Evolutionary conservation across 2,888 invertebrate genomes (phyloP).

Genomic region (Melipona bicolor): DNA sequence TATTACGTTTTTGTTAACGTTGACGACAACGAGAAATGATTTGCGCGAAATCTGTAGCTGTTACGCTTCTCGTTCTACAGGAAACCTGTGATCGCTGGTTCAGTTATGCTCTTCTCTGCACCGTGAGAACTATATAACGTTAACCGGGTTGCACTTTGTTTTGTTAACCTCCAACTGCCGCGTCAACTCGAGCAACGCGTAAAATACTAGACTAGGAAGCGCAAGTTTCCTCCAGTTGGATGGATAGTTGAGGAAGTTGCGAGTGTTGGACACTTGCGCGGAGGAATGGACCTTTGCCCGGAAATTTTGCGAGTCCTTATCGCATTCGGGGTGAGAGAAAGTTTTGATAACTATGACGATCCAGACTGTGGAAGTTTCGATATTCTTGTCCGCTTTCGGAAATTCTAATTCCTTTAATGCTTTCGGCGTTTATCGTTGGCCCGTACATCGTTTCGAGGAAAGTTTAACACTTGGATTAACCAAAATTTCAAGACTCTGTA

Average conservation of each 20-base stretch:
- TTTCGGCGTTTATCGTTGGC: not conserved
- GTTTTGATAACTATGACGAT: not conserved
- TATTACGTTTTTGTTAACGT: too few species aligned
- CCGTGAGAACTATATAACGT: slow-evolving; percentile 10
- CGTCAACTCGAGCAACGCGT: not conserved
- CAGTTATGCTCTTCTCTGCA: too few species aligned
- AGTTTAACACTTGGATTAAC: not conserved
- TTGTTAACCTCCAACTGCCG: not conserved
- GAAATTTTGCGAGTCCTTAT: slow-evolving; percentile 11
- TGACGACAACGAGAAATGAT: too few species aligned
- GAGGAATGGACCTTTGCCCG: not conserved
- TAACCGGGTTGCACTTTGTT: slow-evolving; percentile 17
- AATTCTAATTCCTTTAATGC: not conserved
- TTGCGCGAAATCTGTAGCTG: too few species aligned
- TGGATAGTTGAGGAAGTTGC: slow-evolving; percentile 13
- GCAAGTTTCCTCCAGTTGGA: not conserved
- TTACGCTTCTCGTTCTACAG: too few species aligned
- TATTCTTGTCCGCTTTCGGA: not conserved
- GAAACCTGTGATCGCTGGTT: too few species aligned
- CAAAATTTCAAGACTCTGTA: too few species aligned
- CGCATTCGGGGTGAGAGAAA: not conserved
- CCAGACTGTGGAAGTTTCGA: not conserved
- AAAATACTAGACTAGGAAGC: not conserved
- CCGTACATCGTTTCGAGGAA: not conserved
- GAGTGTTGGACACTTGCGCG: not conserved